These are phyloP conservation scores for Autographa pulchrina DNA, from an alignment of 2,888 invertebrate species.

Conservation along the genomic window DNA sequence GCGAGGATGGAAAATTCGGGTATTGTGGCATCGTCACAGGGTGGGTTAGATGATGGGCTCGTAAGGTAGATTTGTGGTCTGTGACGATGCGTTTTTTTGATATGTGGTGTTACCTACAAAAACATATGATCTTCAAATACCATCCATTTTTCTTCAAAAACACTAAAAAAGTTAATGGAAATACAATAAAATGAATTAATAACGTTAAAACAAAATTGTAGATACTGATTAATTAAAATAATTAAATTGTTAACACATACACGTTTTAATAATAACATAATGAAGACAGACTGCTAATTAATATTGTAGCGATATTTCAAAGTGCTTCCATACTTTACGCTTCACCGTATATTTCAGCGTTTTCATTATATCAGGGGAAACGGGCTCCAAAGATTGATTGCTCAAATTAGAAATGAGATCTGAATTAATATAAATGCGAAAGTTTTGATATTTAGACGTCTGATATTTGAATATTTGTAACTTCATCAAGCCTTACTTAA, in stretches of 20 bases:
- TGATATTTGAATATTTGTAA: conserved; percentile 4
- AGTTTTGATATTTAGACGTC: conserved; percentile 1
- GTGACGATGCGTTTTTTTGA: not conserved
- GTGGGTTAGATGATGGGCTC: not conserved
- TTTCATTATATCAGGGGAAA: conserved; percentile 1
- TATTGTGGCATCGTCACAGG: not conserved
- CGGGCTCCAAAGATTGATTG: conserved; percentile 1
- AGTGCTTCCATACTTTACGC: not conserved
- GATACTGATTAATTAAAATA: conserved; percentile 2
- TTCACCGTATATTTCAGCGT: not conserved
- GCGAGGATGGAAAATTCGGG: conserved; percentile 11
- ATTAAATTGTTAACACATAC: not conserved
- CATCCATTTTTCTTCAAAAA: not conserved
- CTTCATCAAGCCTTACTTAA: not conserved
- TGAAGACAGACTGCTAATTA: conserved; percentile 4
- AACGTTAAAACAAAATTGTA: not conserved
- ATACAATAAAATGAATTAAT: not conserved
- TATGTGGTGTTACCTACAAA: too few relatives aligned
- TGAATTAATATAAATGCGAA: conserved; percentile 4
- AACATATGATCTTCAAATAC: too few relatives aligned
- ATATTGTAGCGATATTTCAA: conserved; percentile 4
- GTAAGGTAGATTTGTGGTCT: not conserved
- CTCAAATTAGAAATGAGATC: conserved; percentile 4
- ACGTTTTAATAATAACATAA: conserved; percentile 4
- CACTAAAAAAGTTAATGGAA: not conserved